Evolutionary conservation across 2,113 vertebrate genomes (phyloP).

Genomic region (Suncus etruscus): DNA sequence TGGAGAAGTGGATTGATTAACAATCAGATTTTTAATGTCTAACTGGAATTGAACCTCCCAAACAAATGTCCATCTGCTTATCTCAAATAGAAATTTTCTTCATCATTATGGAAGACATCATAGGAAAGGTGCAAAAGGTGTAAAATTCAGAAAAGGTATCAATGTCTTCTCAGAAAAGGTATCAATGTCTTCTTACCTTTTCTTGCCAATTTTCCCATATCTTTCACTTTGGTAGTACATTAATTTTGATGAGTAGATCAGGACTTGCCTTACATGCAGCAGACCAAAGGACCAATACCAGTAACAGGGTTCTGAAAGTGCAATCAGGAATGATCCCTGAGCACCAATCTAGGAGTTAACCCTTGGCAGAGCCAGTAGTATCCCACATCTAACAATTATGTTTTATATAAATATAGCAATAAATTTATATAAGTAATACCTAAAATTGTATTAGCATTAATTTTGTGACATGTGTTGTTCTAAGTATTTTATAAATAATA

Average conservation of each 20-base stretch:
- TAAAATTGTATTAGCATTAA: background rate
- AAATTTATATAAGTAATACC: background rate
- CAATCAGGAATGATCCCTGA: no score
- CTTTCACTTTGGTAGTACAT: background rate
- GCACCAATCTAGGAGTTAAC: no score
- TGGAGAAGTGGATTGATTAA: background rate
- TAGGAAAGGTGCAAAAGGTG: background rate
- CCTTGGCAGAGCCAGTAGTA: no score
- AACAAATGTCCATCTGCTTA: background rate
- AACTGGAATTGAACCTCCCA: background rate
- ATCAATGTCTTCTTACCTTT: background rate
- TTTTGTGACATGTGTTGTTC: background rate
- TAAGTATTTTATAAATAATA: conserved; percentile 23
- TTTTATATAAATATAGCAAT: background rate
- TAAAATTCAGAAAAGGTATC: background rate
- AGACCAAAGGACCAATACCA: no score
- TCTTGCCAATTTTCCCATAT: background rate
- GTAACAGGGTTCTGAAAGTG: no score
- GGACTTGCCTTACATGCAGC: no score
- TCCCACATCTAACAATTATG: background rate
- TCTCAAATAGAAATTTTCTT: background rate
- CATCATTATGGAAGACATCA: background rate
- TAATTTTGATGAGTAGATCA: background rate
- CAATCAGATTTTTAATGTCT: background rate
- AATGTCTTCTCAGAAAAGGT: background rate